These are phyloP conservation scores for Epirrhoe alternata DNA, from an alignment of 2,888 invertebrate genomes.

Conservation along the genomic window DNA sequence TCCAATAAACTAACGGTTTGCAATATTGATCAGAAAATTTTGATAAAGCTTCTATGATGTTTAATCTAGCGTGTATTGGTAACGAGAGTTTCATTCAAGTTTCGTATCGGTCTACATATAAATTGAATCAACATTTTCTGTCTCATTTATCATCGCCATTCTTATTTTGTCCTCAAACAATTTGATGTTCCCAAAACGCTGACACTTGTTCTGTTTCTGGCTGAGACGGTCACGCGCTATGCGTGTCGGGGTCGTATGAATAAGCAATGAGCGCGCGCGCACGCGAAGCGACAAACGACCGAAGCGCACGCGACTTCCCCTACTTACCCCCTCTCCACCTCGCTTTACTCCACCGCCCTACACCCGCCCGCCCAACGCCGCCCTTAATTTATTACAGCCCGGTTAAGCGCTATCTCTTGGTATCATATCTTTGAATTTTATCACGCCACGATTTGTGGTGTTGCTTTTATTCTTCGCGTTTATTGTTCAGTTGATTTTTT, in stretches of 20 bases:
- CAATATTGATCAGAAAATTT: not conserved
- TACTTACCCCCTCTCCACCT: constrained; percentile 57
- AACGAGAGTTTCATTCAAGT: no score
- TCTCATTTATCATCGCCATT: constrained; percentile 1
- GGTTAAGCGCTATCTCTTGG: constrained; percentile 38
- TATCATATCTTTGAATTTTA: constrained; percentile 33
- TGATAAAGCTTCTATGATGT: constrained; percentile 11
- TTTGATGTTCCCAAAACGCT: constrained; percentile 26
- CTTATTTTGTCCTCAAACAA: constrained; percentile 17
- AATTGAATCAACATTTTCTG: not conserved
- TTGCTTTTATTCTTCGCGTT: constrained; percentile 18
- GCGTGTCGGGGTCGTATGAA: constrained; percentile 78
- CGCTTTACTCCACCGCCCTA: constrained; percentile 52
- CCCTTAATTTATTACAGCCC: constrained; percentile 75
- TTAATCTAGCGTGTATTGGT: constrained; percentile 13
- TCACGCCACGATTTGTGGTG: constrained; percentile 30
- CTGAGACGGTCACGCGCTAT: constrained; percentile 44
- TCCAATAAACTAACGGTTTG: not conserved
- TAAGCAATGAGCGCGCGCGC: constrained; percentile 83
- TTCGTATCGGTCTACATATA: no score
- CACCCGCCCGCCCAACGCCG: constrained; percentile 56
- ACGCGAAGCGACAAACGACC: constrained; percentile 75
- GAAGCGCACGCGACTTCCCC: constrained; percentile 75
- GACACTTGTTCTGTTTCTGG: constrained; percentile 35
- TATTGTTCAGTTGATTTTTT: not conserved